Conservation (phyloP, 2,797 vertebrate species). For the Myotis vivesi region DNA sequence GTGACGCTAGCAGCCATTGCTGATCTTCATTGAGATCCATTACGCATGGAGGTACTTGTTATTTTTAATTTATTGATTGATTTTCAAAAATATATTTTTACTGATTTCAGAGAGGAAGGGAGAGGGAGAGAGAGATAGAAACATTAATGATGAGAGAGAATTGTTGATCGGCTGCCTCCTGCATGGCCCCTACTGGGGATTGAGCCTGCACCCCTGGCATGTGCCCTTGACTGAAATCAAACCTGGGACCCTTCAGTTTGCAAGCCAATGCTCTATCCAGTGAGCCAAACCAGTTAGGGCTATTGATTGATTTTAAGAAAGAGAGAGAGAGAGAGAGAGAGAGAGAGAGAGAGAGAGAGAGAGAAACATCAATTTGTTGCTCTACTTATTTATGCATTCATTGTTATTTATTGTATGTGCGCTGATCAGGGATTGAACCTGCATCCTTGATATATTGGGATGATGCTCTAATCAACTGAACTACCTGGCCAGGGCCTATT, state of each 20-base stretch:
- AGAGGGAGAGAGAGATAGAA: neutral
- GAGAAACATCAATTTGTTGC: neutral
- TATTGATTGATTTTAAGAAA: neutral
- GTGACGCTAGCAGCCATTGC: neutral
- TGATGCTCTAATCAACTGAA: neutral
- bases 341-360: too few species aligned
- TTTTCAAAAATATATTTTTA: neutral
- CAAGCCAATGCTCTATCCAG: too few species aligned
- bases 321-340: too few species aligned
- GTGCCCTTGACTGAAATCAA: too few species aligned
- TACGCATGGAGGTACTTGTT: neutral
- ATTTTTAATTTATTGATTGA: neutral
- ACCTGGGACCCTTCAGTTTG: too few species aligned
- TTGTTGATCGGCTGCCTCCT: too few species aligned
- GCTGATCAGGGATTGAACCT: neutral
- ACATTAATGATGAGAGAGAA: too few species aligned
- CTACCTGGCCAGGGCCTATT: neutral
- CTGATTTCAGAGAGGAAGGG: neutral
- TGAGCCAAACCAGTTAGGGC: too few species aligned
- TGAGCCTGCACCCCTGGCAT: too few species aligned
- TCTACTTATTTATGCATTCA: neutral
- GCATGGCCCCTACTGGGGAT: too few species aligned
- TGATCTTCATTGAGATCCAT: neutral
- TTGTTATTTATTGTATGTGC: neutral
- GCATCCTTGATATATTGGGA: neutral